Conservation (phyloP, 2,888 invertebrate genomes). For the Mythimna lalbum region DNA sequence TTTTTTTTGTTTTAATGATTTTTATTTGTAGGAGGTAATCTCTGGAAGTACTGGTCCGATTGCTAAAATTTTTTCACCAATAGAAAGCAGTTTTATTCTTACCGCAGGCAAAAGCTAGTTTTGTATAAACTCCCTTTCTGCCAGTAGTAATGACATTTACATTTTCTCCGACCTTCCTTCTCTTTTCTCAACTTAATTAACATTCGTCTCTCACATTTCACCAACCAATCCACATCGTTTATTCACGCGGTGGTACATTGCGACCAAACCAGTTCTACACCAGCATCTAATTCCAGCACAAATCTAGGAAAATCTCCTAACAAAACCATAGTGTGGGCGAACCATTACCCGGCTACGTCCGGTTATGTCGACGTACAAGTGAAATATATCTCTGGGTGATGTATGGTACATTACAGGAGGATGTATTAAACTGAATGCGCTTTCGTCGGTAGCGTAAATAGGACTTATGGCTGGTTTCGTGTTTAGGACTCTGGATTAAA, state of each 20-base stretch:
- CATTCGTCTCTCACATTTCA: background rate
- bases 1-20: no score
- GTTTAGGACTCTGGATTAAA: background rate
- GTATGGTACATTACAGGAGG: conserved; percentile 47
- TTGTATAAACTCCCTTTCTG: background rate
- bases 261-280: background rate
- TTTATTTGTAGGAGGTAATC: no score
- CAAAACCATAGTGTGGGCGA: conserved; percentile 23
- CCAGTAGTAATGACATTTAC: background rate
- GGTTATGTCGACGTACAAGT: conserved; percentile 48
- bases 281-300: conserved; percentile 4
- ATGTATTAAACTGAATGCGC: conserved; percentile 51
- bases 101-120: no score
- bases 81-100: no score
- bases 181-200: background rate
- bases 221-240: background rate
- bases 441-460: conserved; percentile 42
- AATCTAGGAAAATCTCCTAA: conserved; percentile 29
- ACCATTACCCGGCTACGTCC: conserved; percentile 47
- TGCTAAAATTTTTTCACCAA: no score
- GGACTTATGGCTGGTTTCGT: conserved; percentile 25
- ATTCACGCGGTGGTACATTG: background rate
- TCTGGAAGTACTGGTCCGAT: no score
- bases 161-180: no score
- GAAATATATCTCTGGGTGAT: conserved; percentile 58